Evolutionary conservation across 1,140 invertebrate species (phyloP).

Genomic region (Bicyclus anynana): DNA sequence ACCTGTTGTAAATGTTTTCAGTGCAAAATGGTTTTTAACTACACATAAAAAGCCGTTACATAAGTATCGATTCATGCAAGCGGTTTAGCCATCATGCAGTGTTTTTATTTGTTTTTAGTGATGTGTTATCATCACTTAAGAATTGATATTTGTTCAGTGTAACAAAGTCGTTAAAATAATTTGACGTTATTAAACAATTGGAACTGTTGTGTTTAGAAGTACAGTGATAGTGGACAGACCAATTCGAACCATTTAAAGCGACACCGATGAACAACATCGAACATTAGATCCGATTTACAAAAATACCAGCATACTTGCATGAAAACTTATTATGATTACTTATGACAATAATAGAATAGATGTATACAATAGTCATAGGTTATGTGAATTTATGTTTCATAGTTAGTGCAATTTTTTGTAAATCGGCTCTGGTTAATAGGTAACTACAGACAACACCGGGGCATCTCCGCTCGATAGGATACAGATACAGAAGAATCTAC

Average conservation of each 20-base stretch:
- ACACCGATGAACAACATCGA: constrained; percentile 75
- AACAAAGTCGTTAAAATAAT: constrained; percentile 7
- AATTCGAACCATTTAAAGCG: constrained; percentile 73
- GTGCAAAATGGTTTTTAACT: constrained; percentile 33
- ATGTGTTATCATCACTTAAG: constrained; percentile 31
- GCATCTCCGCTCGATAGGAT: constrained; percentile 66
- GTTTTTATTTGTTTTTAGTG: constrained; percentile 40
- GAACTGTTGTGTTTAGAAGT: constrained; percentile 47
- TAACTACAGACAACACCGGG: constrained; percentile 66
- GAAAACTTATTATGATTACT: not conserved
- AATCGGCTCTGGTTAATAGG: constrained; percentile 54
- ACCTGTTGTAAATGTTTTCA: constrained; percentile 28
- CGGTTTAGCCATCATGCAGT: constrained; percentile 64
- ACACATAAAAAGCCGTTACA: constrained; percentile 72
- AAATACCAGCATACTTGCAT: not conserved
- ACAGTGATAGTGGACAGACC: constrained; percentile 65
- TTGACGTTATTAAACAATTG: constrained; percentile 27
- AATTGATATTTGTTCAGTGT: constrained; percentile 42
- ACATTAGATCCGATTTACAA: constrained; percentile 48
- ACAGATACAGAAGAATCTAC: constrained; percentile 73
- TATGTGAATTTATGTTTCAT: not conserved
- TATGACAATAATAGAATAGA: no score
- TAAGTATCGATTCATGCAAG: constrained; percentile 68
- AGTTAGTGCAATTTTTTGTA: constrained; percentile 12
- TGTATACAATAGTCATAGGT: no score